Percentiles rank a stretch among this genome's conserved stretches.
These are phyloP conservation scores for Seriola quinqueradiata DNA, from an alignment of 2,113 vertebrate genomes.

Conservation along the genomic window DNA sequence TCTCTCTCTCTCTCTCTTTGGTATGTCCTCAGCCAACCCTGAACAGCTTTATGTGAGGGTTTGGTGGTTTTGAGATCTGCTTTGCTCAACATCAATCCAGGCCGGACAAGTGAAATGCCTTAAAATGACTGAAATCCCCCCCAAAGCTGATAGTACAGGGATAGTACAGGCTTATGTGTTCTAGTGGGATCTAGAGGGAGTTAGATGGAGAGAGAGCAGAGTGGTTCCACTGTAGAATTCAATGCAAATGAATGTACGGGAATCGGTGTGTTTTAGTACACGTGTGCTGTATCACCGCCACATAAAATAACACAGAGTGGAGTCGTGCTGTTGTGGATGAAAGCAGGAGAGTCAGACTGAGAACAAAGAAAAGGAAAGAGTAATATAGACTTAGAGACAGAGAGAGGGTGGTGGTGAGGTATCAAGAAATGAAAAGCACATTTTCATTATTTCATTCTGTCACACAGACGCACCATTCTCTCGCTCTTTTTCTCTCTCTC, in stretches of 20 bases:
- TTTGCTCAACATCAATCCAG: conserved; percentile 74
- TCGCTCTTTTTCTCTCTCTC: conserved; percentile 22
- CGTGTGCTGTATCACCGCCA: not conserved
- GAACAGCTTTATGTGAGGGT: conserved; percentile 63
- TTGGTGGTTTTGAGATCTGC: conserved; percentile 67
- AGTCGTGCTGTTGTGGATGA: not conserved
- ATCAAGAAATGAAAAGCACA: conserved; percentile 76
- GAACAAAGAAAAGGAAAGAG: not conserved
- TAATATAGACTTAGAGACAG: conserved; percentile 10
- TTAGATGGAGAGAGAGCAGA: conserved; percentile 16
- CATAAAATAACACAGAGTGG: not conserved
- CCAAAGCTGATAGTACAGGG: conserved; percentile 75
- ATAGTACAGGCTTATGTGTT: conserved; percentile 77
- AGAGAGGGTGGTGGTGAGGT: conserved; percentile 36
- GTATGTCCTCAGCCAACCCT: conserved; percentile 64
- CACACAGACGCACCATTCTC: conserved; percentile 29
- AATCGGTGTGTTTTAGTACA: not conserved
- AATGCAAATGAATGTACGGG: conserved; percentile 22
- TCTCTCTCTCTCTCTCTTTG: conserved; percentile 6
- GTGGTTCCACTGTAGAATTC: conserved; percentile 26
- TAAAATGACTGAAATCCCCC: conserved; percentile 77
- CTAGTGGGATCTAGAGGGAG: conserved; percentile 66
- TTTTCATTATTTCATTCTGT: conserved; percentile 72
- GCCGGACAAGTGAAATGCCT: conserved; percentile 71
- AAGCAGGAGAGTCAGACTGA: not conserved